Evolutionary conservation across 2,888 invertebrate genomes (phyloP).

Genomic region (Galerucella calmariensis): DNA sequence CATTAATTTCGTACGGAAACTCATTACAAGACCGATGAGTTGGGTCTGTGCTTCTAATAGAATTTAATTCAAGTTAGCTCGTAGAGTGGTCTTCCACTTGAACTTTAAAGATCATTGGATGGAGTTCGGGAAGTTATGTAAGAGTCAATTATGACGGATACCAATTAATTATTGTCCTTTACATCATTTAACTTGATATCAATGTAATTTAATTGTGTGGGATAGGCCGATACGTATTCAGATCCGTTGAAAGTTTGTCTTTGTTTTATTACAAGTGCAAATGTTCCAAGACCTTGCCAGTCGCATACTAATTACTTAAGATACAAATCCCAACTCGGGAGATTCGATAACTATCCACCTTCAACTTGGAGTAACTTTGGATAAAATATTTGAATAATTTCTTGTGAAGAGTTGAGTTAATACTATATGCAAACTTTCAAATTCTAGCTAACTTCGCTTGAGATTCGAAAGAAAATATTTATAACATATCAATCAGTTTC

Average conservation of each 20-base stretch:
- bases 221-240: neutral
- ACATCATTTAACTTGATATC: slow-evolving; percentile 9
- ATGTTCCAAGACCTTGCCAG: neutral
- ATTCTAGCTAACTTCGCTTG: too few relatives aligned
- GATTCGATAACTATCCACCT: neutral
- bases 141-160: slow-evolving; percentile 32
- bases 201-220: slow-evolving; percentile 20
- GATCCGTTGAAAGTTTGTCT: neutral
- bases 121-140: slow-evolving; percentile 33
- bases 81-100: slow-evolving; percentile 32
- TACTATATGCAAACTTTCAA: too few relatives aligned
- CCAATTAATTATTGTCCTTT: slow-evolving; percentile 37
- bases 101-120: slow-evolving; percentile 34
- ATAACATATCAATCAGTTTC: too few relatives aligned
- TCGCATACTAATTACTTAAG: neutral
- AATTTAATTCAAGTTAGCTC: slow-evolving; percentile 31
- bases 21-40: slow-evolving; percentile 34
- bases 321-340: neutral
- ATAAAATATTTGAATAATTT: too few relatives aligned
- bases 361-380: too few relatives aligned
- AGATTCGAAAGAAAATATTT: too few relatives aligned
- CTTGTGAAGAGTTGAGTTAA: too few relatives aligned
- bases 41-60: slow-evolving; percentile 33
- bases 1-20: slow-evolving; percentile 35
- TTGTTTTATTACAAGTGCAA: neutral